Evolutionary conservation across 2,888 invertebrate genomes (phyloP).

Genomic region (Meiosimyza platycephala): DNA sequence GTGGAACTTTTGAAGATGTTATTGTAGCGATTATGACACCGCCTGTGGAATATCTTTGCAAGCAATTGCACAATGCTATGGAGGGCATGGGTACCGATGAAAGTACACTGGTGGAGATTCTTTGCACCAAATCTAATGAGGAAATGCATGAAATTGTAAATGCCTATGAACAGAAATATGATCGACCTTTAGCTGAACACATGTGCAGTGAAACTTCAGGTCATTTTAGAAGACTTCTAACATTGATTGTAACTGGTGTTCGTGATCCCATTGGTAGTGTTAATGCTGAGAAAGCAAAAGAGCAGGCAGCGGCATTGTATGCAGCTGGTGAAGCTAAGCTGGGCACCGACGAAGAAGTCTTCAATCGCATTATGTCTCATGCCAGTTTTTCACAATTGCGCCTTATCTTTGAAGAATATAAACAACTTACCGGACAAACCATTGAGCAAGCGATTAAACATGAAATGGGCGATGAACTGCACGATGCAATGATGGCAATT

Average conservation of each 20-base stretch:
- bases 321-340: conserved; percentile 78
- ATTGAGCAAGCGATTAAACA: conserved; percentile 79
- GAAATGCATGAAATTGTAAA: conserved; percentile 74
- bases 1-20: conserved; percentile 80
- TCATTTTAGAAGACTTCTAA: conserved; percentile 80
- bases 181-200: conserved; percentile 77
- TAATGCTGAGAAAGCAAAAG: conserved; percentile 76
- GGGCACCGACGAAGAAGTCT: conserved; percentile 80
- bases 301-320: conserved; percentile 77
- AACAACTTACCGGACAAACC: conserved; percentile 77
- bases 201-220: conserved; percentile 83
- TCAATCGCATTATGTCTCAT: conserved; percentile 78
- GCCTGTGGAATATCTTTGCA: conserved; percentile 77
- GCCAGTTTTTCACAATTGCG: conserved; percentile 80
- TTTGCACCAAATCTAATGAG: conserved; percentile 76
- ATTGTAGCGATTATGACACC: conserved; percentile 78
- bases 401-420: conserved; percentile 79
- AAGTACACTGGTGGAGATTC: conserved; percentile 78
- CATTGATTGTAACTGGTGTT: conserved; percentile 77
- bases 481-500: conserved; percentile 77
- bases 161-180: conserved; percentile 74
- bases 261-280: conserved; percentile 74
- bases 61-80: conserved; percentile 79
- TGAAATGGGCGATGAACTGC: conserved; percentile 75
- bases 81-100: conserved; percentile 81